phyloP scores from a whole-genome alignment of 37 sponge, comb jelly and placozoan genomes.

The Crambe crambe region DNA sequence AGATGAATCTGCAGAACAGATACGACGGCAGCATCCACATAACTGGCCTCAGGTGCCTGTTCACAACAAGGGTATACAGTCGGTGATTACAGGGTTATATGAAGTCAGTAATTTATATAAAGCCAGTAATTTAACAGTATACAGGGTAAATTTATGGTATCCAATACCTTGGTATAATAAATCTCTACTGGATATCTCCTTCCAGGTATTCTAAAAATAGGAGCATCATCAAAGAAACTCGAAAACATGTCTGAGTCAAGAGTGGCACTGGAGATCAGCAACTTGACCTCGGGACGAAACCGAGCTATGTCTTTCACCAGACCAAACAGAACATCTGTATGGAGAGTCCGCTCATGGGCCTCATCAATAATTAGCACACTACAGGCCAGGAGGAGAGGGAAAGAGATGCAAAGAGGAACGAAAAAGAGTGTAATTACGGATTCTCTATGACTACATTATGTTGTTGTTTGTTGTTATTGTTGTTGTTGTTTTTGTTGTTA shows the following conservation, averaged over 20 bases:
- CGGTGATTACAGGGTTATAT: too few species aligned
- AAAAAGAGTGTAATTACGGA: neutral
- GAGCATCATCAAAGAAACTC: slow-evolving; percentile 99
- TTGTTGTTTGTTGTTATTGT: too few species aligned
- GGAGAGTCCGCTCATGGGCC: slow-evolving; percentile 98
- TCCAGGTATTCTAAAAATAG: slow-evolving; percentile 98
- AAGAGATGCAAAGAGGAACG: neutral
- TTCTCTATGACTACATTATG: too few species aligned
- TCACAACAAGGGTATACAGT: too few species aligned
- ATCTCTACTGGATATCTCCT: slow-evolving; percentile 97
- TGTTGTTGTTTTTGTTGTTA: too few species aligned
- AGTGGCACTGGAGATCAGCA: slow-evolving; percentile 99
- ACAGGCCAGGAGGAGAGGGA: neutral
- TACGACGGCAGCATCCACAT: slow-evolving; percentile 94
- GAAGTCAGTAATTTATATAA: too few species aligned
- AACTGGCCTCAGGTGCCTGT: slow-evolving; percentile 98
- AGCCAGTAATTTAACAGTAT: neutral
- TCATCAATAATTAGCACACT: slow-evolving; percentile 69
- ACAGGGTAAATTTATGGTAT: neutral
- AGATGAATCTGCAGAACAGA: slow-evolving; percentile 98
- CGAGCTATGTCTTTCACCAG: slow-evolving; percentile 97
- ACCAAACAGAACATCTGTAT: slow-evolving; percentile 98
- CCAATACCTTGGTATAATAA: slow-evolving; percentile 91
- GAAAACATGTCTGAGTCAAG: slow-evolving; percentile 98
- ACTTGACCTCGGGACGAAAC: slow-evolving; percentile 93